Evolutionary conservation across 2,113 vertebrate genomes (phyloP).

Genomic region (Anhinga rufa): DNA sequence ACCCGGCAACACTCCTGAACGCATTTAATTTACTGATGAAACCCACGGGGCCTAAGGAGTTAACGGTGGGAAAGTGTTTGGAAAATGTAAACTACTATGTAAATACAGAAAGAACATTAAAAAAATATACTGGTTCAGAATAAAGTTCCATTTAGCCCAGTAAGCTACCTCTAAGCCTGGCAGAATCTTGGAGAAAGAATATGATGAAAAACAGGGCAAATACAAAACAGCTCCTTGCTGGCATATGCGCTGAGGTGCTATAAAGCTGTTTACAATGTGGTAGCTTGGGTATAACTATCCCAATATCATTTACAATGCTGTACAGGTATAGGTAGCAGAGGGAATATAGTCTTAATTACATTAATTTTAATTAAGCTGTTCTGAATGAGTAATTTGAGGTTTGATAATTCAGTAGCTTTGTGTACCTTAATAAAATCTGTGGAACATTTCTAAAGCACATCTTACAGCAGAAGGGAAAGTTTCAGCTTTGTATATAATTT

Average conservation of each 20-base stretch:
- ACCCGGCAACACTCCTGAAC: not conserved
- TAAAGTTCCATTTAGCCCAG: not conserved
- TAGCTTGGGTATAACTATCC: not conserved
- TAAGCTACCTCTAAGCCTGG: not conserved
- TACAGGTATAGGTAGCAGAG: not conserved
- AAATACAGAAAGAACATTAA: not conserved
- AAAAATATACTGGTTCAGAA: not conserved
- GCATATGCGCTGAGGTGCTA: not conserved
- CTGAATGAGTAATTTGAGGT: constrained; percentile 8
- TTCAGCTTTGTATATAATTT: not conserved
- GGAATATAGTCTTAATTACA: constrained; percentile 13
- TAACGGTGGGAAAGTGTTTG: not conserved
- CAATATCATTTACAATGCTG: not conserved
- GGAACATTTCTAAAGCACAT: not conserved
- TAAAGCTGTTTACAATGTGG: not conserved
- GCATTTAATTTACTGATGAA: not conserved
- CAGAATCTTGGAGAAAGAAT: not conserved
- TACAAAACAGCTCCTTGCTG: not conserved
- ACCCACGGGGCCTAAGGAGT: not conserved
- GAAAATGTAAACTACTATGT: not conserved
- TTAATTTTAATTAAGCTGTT: constrained; percentile 51
- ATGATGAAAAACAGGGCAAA: not conserved
- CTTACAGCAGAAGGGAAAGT: not conserved
- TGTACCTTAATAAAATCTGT: not conserved
- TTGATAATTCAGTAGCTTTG: not conserved